Conservation (phyloP, 2,797 vertebrate genomes). For the Leptatherina wallacei region DNA sequence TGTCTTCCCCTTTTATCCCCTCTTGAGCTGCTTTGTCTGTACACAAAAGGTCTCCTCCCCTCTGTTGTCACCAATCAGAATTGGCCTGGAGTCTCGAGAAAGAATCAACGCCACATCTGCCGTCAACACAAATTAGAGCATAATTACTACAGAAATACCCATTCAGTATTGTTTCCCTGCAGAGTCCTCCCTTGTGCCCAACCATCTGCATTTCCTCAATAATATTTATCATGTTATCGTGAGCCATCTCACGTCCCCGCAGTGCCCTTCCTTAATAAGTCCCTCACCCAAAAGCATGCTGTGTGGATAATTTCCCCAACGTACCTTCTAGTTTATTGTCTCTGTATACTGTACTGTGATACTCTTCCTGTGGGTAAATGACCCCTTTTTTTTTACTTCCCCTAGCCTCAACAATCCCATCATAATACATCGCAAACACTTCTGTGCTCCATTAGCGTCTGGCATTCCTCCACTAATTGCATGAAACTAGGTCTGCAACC, state of each 20-base stretch:
- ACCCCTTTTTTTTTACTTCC: conserved; percentile 47
- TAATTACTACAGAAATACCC: conserved; percentile 75
- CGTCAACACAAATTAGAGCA: conserved; percentile 78
- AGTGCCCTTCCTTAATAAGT: conserved; percentile 59
- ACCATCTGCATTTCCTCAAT: conserved; percentile 78
- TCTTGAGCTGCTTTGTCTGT: conserved; percentile 38
- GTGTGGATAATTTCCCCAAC: conserved; percentile 62
- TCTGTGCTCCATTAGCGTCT: conserved; percentile 75
- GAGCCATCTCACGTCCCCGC: conserved; percentile 72
- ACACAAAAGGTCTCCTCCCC: conserved; percentile 64
- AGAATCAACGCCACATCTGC: conserved; percentile 58
- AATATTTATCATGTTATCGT: conserved; percentile 75
- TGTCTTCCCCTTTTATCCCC: not conserved
- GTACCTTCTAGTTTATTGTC: conserved; percentile 66
- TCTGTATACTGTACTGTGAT: conserved; percentile 45
- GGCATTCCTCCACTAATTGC: conserved; percentile 82
- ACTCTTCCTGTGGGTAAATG: conserved; percentile 63
- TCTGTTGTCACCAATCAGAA: conserved; percentile 68
- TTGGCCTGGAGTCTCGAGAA: conserved; percentile 55
- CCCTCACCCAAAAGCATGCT: conserved; percentile 44
- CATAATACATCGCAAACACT: conserved; percentile 67
- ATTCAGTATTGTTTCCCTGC: conserved; percentile 70
- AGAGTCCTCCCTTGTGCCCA: conserved; percentile 57
- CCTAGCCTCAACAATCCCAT: conserved; percentile 62
- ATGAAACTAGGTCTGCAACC: conserved; percentile 80